A percentile compares a stretch with the other conserved stretches of the same genome.
phyloP scores from a whole-genome alignment of 2,797 vertebrate species.

The Macropus fuliginosus region DNA sequence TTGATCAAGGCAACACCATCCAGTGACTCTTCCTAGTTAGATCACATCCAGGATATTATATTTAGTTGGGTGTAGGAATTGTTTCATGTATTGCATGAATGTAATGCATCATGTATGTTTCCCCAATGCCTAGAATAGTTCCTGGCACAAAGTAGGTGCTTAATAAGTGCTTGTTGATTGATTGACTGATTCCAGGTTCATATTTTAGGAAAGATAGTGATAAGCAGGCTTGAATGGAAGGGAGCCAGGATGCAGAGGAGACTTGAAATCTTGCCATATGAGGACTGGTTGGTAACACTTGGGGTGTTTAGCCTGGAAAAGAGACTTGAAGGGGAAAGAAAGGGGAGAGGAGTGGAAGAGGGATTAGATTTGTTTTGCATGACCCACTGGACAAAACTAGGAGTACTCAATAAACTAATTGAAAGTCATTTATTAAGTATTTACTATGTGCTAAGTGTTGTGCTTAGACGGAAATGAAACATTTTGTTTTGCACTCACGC shows the following conservation, averaged over 20 bases:
- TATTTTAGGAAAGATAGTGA: background rate
- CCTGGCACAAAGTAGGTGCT: background rate
- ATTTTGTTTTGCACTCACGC: background rate
- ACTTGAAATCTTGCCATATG: background rate
- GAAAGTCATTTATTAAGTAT: background rate
- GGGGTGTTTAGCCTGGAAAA: background rate
- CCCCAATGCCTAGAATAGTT: background rate
- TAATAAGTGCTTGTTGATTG: background rate
- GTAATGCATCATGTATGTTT: background rate
- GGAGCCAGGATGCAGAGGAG: background rate
- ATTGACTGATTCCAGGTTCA: background rate
- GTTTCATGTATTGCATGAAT: background rate
- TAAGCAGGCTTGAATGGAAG: background rate
- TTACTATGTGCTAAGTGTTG: background rate
- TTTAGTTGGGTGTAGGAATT: background rate
- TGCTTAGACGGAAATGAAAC: background rate
- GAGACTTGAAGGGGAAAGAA: background rate
- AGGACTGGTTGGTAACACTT: background rate
- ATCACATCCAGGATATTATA: background rate
- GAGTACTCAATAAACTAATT: background rate
- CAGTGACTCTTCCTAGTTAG: no score
- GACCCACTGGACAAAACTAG: background rate
- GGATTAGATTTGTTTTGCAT: background rate
- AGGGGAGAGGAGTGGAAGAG: background rate
- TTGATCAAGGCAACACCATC: no score